Evolutionary conservation across 2,797 vertebrate species (phyloP).

Genomic region (Tangara arthus): DNA sequence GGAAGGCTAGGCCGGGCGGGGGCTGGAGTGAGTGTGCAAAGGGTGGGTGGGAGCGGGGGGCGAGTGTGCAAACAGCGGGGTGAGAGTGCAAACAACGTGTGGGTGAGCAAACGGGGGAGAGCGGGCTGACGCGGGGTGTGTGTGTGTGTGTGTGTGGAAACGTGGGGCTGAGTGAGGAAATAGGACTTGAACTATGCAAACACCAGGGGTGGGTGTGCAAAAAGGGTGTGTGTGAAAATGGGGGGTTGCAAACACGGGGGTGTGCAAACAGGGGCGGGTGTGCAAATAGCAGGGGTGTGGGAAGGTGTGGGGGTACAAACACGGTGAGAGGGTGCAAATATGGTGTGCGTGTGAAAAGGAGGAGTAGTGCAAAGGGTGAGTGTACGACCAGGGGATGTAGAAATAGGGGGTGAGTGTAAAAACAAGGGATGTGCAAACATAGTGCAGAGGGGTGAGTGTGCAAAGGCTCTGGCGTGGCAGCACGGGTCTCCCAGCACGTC

Average conservation of each 20-base stretch:
- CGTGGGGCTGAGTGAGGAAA: background rate
- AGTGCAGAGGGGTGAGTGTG: background rate
- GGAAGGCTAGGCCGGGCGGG: accelerated
- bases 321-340: background rate
- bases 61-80: background rate
- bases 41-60: background rate
- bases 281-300: background rate
- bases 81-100: background rate
- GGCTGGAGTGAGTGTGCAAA: background rate
- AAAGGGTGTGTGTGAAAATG: background rate
- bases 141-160: background rate
- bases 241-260: background rate
- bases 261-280: background rate
- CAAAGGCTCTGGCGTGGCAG: background rate
- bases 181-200: background rate
- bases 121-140: background rate
- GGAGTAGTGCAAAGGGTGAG: background rate
- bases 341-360: background rate
- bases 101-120: background rate
- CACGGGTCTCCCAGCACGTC: accelerated
- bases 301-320: background rate
- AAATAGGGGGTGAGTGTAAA: background rate
- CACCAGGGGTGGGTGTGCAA: background rate
- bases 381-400: background rate
- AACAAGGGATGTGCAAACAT: background rate